Conservation (phyloP, 1,140 invertebrate genomes). For the Caenorhabditis elegans region DNA sequence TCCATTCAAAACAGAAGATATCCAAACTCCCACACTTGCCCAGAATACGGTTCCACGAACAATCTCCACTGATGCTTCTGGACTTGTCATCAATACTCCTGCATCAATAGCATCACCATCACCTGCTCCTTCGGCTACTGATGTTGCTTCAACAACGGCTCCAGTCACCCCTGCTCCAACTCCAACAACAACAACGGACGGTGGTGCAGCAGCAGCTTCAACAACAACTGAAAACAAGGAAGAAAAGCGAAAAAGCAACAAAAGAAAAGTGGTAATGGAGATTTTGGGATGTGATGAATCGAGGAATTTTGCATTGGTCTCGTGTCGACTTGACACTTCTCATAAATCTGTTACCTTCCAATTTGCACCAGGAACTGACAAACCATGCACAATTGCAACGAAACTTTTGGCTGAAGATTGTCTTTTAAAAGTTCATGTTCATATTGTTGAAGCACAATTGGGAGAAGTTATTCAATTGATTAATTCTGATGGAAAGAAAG, state of each 20-base stretch:
- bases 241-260: slow-evolving; percentile 43
- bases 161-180: slow-evolving; percentile 40
- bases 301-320: slow-evolving; percentile 54
- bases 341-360: slow-evolving; percentile 63
- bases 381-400: slow-evolving; percentile 51
- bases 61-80: background rate
- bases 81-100: background rate
- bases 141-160: background rate
- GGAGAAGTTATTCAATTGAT: slow-evolving; percentile 58
- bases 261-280: slow-evolving; percentile 58
- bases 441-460: slow-evolving; percentile 55
- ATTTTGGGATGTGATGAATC: slow-evolving; percentile 54
- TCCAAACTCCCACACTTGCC: background rate
- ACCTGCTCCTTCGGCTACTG: background rate
- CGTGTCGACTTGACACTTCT: slow-evolving; percentile 61
- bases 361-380: slow-evolving; percentile 60
- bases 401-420: slow-evolving; percentile 61
- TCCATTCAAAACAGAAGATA: background rate
- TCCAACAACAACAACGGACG: background rate
- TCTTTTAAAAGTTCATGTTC: slow-evolving; percentile 47
- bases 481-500: slow-evolving; percentile 53
- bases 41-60: background rate
- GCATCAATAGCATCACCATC: background rate
- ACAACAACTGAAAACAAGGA: background rate
- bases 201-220: background rate